Conservation (phyloP, 1,140 invertebrate species). For the Eriosoma lanigerum region DNA sequence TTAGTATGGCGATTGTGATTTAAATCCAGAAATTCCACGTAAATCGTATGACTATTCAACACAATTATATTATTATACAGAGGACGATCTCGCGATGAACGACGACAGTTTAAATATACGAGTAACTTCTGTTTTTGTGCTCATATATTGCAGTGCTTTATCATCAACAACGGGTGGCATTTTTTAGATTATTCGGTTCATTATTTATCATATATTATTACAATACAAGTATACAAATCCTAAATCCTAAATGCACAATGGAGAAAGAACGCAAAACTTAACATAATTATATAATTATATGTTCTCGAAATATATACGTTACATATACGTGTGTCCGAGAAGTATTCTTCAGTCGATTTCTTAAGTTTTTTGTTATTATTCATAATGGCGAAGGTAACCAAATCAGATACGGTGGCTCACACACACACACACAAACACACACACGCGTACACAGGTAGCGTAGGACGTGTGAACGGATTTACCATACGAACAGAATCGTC, state of each 20-base stretch:
- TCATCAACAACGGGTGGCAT: no score
- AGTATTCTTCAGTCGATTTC: conserved; percentile 14
- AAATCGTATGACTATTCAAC: not conserved
- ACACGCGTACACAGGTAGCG: not conserved
- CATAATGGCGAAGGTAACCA: conserved; percentile 39
- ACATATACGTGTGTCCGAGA: not conserved
- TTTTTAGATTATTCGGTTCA: not conserved
- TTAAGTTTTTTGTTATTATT: conserved; percentile 45
- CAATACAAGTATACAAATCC: no score
- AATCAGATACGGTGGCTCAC: conserved; percentile 42
- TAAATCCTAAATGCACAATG: no score
- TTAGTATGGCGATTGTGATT: conserved; percentile 17
- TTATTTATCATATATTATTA: no score
- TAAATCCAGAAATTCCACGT: not conserved
- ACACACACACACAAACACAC: not conserved
- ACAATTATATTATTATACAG: no score
- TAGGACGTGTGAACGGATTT: conserved; percentile 44
- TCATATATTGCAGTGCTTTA: not conserved
- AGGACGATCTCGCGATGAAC: not conserved
- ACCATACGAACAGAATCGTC: conserved; percentile 10
- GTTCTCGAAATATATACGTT: not conserved
- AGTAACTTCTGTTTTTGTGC: not conserved
- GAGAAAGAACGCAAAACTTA: not conserved
- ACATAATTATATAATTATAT: not conserved
- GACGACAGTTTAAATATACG: not conserved